These are phyloP conservation scores for Sebastes trivittatus DNA, from an alignment of 2,797 vertebrate species.

Conservation along the genomic window DNA sequence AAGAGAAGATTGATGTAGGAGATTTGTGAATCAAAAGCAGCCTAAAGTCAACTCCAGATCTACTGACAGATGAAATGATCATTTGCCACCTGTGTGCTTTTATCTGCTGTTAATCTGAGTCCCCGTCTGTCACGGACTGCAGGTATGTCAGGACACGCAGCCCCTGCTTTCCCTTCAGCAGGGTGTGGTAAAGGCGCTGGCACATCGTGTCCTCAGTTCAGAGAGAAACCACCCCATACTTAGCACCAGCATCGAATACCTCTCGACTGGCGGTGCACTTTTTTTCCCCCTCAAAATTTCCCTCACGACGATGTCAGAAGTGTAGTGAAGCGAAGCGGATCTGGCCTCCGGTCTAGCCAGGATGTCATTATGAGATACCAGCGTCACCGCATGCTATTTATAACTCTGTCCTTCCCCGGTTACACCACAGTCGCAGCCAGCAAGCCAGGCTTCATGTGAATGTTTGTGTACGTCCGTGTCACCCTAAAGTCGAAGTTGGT, in stretches of 20 bases:
- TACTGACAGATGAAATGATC: constrained; percentile 37
- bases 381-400: constrained; percentile 72
- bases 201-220: constrained; percentile 37
- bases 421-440: constrained; percentile 59
- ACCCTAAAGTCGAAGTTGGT: constrained; percentile 43
- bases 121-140: constrained; percentile 6
- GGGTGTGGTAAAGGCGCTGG: constrained; percentile 33
- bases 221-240: constrained; percentile 45
- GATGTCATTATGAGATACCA: constrained; percentile 77
- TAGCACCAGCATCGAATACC: constrained; percentile 21
- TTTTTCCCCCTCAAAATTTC: constrained; percentile 39
- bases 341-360: constrained; percentile 58
- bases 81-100: constrained; percentile 49
- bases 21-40: constrained; percentile 12
- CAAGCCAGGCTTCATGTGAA: constrained; percentile 4
- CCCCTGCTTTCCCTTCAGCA: constrained; percentile 15
- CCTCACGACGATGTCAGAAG: constrained; percentile 55
- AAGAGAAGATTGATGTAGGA: constrained; percentile 17
- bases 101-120: constrained; percentile 37
- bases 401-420: constrained; percentile 60
- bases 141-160: constrained; percentile 47
- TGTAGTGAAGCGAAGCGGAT: constrained; percentile 51
- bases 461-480: constrained; percentile 23
- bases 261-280: background rate
- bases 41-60: background rate